Evolutionary conservation across 2,888 invertebrate genomes (phyloP).

Genomic region (Eledone cirrhosa): DNA sequence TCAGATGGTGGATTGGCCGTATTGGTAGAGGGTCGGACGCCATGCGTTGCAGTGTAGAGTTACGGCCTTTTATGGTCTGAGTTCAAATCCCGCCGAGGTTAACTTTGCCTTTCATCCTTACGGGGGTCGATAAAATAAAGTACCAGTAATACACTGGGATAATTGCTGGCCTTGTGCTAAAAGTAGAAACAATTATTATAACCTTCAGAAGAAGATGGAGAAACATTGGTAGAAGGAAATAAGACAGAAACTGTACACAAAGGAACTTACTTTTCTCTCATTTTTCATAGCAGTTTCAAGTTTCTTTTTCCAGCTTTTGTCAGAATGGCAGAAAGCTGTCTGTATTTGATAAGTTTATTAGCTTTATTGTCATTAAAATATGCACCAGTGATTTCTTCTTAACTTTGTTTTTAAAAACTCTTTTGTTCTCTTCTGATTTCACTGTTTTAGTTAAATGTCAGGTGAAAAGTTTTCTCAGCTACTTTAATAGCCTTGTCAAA

Average conservation of each 20-base stretch:
- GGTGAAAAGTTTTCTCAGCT: background rate
- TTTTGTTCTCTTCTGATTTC: background rate
- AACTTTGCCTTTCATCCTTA: too few species aligned
- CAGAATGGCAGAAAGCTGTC: background rate
- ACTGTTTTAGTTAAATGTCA: background rate
- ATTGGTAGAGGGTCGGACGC: background rate
- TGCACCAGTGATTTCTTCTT: background rate
- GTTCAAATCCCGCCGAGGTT: too few species aligned
- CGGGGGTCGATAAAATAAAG: too few species aligned
- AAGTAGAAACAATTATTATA: too few species aligned
- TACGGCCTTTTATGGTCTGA: too few species aligned
- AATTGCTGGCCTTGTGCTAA: too few species aligned
- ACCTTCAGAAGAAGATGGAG: background rate
- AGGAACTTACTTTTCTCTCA: background rate
- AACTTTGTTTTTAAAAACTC: background rate
- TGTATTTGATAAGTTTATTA: background rate
- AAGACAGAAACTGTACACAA: background rate
- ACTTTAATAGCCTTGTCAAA: background rate
- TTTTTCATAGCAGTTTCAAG: background rate
- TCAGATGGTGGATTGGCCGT: background rate
- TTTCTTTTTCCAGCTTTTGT: background rate
- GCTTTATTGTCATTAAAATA: background rate
- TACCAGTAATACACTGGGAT: too few species aligned
- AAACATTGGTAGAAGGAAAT: background rate
- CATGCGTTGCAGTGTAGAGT: too few species aligned